phyloP scores from a whole-genome alignment of 2,888 invertebrate species.

The Drosophila nr. fundita region DNA sequence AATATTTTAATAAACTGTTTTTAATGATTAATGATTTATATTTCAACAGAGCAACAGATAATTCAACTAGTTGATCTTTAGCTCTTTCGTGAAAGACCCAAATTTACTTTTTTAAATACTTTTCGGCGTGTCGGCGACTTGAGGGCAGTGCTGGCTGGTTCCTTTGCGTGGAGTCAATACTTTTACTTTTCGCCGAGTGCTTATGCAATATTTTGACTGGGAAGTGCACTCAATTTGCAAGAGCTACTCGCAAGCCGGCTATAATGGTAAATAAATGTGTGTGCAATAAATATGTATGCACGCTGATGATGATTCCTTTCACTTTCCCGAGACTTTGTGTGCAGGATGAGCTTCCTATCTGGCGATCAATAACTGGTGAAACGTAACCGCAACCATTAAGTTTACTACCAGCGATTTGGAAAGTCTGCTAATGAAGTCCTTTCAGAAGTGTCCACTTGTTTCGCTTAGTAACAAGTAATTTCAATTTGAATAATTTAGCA shows the following conservation, averaged over 20 bases:
- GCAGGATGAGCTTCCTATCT: slow-evolving; percentile 58
- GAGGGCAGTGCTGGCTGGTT: slow-evolving; percentile 26
- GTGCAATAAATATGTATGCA: slow-evolving; percentile 65
- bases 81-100: too few relatives aligned
- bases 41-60: neutral
- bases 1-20: too few relatives aligned
- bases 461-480: slow-evolving; percentile 44
- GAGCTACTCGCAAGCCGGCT: slow-evolving; percentile 31
- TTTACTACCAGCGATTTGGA: slow-evolving; percentile 28
- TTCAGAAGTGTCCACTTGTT: slow-evolving; percentile 19
- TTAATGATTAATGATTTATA: too few relatives aligned
- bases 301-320: slow-evolving; percentile 72
- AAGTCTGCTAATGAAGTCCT: slow-evolving; percentile 43
- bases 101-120: neutral
- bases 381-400: slow-evolving; percentile 4
- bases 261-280: slow-evolving; percentile 53
- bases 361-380: slow-evolving; percentile 30
- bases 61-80: neutral
- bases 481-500: slow-evolving; percentile 40
- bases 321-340: slow-evolving; percentile 53
- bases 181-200: slow-evolving; percentile 64
- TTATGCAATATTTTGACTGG: slow-evolving; percentile 68
- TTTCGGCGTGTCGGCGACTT: slow-evolving; percentile 20
- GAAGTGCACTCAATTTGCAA: slow-evolving; percentile 56
- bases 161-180: slow-evolving; percentile 40